Evolutionary conservation across 2,888 invertebrate species (phyloP).

Genomic region (Eupithecia vulgata): DNA sequence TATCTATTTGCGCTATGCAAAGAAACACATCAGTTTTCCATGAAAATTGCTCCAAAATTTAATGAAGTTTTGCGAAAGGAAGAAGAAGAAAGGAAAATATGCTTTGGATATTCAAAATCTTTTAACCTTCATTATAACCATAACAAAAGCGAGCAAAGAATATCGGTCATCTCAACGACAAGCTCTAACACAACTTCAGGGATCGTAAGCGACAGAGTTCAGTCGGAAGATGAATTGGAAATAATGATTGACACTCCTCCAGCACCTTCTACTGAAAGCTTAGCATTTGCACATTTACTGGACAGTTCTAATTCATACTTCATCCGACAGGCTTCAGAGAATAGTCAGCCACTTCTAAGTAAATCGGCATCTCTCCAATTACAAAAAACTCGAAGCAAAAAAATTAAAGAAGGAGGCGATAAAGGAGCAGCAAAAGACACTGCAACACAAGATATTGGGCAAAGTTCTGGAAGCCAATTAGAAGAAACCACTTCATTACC

Average conservation of each 20-base stretch:
- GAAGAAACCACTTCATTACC: conserved; percentile 70
- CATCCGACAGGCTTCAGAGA: conserved; percentile 65
- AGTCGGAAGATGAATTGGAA: conserved; percentile 96
- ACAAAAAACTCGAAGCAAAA: conserved; percentile 64
- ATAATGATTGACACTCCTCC: conserved; percentile 93
- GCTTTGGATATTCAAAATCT: conserved; percentile 88
- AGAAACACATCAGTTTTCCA: conserved; percentile 97
- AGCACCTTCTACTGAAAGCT: conserved; percentile 93
- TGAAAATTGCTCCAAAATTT: conserved; percentile 94
- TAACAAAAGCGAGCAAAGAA: conserved; percentile 90
- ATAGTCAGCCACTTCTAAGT: conserved; percentile 60
- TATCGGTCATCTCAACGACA: conserved; percentile 95
- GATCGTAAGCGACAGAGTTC: conserved; percentile 97
- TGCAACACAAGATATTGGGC: conserved; percentile 53
- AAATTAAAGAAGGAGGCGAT: conserved; percentile 66
- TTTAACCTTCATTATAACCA: conserved; percentile 85
- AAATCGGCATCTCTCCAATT: conserved; percentile 73
- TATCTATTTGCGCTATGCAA: conserved; percentile 93
- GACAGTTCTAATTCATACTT: conserved; percentile 84
- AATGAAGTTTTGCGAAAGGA: conserved; percentile 92
- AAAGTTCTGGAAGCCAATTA: conserved; percentile 56
- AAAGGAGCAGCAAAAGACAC: conserved; percentile 56
- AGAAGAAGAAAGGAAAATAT: conserved; percentile 89
- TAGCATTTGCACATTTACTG: conserved; percentile 90
- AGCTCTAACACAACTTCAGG: conserved; percentile 99